Evolutionary conservation across 92 coral and sea anemone genomes (phyloP).

Genomic region (Palythoa heliodiscus): DNA sequence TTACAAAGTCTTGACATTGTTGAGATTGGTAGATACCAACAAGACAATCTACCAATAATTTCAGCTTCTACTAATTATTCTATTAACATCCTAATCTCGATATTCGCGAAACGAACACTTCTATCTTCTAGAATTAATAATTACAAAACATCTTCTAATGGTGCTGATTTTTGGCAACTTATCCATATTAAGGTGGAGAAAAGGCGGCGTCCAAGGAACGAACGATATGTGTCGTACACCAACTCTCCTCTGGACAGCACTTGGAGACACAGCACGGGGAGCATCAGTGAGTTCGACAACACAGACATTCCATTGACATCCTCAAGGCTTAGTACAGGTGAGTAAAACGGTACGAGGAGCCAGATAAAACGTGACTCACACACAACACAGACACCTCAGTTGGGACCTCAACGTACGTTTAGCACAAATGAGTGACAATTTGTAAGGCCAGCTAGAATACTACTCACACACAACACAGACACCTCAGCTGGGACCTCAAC

Average conservation of each 20-base stretch:
- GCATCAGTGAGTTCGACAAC: conserved; percentile 19
- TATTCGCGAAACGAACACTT: no score
- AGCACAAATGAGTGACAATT: no score
- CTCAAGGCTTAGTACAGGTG: conserved; percentile 4
- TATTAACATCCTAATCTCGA: no score
- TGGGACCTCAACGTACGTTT: no score
- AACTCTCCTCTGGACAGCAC: conserved; percentile 32
- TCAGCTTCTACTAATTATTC: no score
- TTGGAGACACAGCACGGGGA: conserved; percentile 41
- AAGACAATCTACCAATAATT: no score
- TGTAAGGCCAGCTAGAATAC: no score
- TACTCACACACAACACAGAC: neutral
- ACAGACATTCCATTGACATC: neutral
- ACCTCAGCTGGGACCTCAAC: neutral
- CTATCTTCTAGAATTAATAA: neutral
- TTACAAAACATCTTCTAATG: neutral
- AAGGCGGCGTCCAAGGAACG: conserved; percentile 28
- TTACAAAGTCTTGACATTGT: no score
- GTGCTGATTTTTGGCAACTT: neutral
- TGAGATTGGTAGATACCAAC: no score
- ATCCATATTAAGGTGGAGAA: conserved; percentile 21
- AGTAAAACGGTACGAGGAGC: neutral
- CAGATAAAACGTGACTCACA: neutral
- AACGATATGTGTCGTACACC: conserved; percentile 32
- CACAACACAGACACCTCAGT: neutral